Base-by-base conservation (phyloP, 2,113 vertebrate species). In the Ptychochromis oligacanthus region DNA sequence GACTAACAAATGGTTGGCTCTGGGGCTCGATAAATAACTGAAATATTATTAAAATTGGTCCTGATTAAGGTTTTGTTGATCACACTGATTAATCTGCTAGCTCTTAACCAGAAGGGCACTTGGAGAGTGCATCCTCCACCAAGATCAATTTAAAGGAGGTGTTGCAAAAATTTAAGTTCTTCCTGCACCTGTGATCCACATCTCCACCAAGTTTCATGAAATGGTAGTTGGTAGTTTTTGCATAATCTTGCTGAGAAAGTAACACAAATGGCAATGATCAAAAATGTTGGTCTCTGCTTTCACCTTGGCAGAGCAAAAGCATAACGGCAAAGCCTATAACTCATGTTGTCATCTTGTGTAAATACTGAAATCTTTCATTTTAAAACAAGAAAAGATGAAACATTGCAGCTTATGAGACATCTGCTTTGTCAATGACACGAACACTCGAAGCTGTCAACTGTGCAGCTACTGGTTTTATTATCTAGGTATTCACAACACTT, bases 381-480 rank as follows among this genome's bases (percentile, higher is more conserved):
- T 52, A n/a, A 20, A 72, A 72, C 1, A 20, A 34, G 15, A 52
- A 24, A 70, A 70, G 46, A 0, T 54, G 46, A 6, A 26, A 3
- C 67, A 34, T 9, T 31, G 24, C 56, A 24, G 46, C 43, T 77
- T 74, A 75, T 80, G 54, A 6, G 7, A 40, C 75, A 56, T 74
- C 83, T 67, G 9, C 20, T 15, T 77, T 7, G 55, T 15, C n/a
- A 0, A 61, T 12, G 59, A 2, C 0, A 38, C 31, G 77, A 24
- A 36, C 40, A 38, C 43, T 54, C 0, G 6, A 18, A 0, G 36
- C 74, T 70, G 43, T 60, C 80, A 67, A 75, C n/a, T 60, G 22
- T 4, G 56, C 52, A 46, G 75, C 34, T 58, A 54, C 43, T 60
- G 67, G 34, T 82, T 70, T 88, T 61, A 84, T 87, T 87, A 82